Evolutionary conservation across 1,140 invertebrate genomes (phyloP), one percentile per base, ranked within the genome.

Genomic region (Bombus impatiens): DNA sequence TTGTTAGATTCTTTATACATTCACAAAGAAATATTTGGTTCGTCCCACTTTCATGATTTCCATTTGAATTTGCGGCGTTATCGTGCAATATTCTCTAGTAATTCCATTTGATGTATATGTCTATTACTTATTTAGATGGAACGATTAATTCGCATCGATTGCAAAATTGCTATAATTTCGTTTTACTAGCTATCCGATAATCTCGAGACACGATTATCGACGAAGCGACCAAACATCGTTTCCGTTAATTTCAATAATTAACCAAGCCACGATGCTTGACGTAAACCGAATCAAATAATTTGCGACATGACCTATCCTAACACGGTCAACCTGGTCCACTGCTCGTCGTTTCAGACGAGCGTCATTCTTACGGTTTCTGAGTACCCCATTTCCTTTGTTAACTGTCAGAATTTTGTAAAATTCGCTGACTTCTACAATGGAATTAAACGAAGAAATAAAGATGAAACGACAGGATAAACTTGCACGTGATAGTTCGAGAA

Each of bases 191-290:
- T 15, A 13, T 22, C 10, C 22, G 70, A 28, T 82, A 82, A 82
- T 82, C 80, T 72, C 53, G 12, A 72, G 80, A 74, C 44, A 28
- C 8, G 22, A 82, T 82, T 82, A 62, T 82, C 70, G n/a, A 42
- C 12, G 70, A 25, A 32, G 12, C 70, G 22, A 9, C 6, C n/a
- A 28, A 28, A 32, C 37, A 35, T 44, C 68, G 37, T 13, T 74
- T 57, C 22, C 70, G 80, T 6, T 15, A 59, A 82, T 82, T 82
- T 82, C 53, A 42, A 62, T 82, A 44, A 82, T 82, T 75, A 82
- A 12, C n/a, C 13, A 22, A 42, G n/a, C 40, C 15, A 12, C 15
- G 53, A 57, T 35, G 13, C 18, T 6, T 62, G 59, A n/a, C 59
- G 59, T 13, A 40, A 53, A 35, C 15, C 4, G 32, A 70, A 18